Evolutionary conservation across 53 echinoderm and acorn worm genomes (phyloP).

Genomic region (Holothuria leucospilota): DNA sequence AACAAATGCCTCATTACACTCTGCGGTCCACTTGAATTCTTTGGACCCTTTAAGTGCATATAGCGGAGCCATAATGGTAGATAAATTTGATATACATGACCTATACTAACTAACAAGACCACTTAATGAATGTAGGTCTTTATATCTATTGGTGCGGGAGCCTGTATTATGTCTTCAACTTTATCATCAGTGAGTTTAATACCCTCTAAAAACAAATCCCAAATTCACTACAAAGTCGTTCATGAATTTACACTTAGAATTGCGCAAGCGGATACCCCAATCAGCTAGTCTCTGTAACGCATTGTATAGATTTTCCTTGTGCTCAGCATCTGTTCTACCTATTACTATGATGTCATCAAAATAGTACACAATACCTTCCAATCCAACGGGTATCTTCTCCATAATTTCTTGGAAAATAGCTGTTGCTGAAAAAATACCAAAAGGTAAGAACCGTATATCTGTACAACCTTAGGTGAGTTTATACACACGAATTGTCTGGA

Average conservation of each 20-base stretch:
- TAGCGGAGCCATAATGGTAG: not conserved
- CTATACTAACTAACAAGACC: conserved; percentile 1
- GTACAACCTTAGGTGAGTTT: conserved; percentile 20
- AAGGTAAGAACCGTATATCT: too few relatives aligned
- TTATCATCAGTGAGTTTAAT: too few relatives aligned
- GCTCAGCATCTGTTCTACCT: conserved; percentile 11
- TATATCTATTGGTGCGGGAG: conserved; percentile 16
- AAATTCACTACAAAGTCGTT: not conserved
- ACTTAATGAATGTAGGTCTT: not conserved
- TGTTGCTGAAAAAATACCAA: too few relatives aligned
- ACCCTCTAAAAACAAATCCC: conserved; percentile 25
- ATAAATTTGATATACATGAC: not conserved
- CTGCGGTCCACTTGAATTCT: conserved; percentile 9
- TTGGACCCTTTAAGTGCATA: not conserved
- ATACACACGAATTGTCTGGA: conserved; percentile 16
- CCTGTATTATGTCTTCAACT: not conserved
- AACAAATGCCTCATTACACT: conserved; percentile 17
- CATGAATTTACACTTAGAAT: conserved; percentile 11
- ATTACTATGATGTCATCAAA: conserved; percentile 12
- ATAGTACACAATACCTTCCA: conserved; percentile 11
- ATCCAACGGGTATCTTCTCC: conserved; percentile 4
- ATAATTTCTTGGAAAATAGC: too few relatives aligned
- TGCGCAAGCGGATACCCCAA: conserved; percentile 1
- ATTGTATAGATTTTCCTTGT: not conserved
- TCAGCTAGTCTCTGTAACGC: conserved; percentile 25